Evolutionary conservation across 2,888 invertebrate species (phyloP).

Genomic region (Capitulum mitella): DNA sequence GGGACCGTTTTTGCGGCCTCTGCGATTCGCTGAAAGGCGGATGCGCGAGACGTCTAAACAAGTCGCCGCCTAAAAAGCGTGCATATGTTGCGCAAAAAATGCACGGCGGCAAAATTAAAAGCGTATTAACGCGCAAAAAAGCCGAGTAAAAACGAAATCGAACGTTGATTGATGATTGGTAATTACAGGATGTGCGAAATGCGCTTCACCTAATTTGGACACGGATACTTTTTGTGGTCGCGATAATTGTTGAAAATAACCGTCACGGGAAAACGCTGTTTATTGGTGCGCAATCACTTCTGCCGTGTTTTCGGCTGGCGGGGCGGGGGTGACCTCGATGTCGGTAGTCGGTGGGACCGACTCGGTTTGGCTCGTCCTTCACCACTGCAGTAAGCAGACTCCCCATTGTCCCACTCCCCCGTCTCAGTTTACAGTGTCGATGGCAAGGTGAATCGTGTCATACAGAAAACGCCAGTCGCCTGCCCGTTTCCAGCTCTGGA

Average conservation of each 20-base stretch:
- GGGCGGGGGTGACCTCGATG: no score
- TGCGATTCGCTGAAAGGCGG: neutral
- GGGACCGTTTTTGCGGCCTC: neutral
- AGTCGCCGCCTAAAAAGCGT: neutral
- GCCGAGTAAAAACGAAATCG: neutral
- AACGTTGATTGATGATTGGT: neutral
- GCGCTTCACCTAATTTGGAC: neutral
- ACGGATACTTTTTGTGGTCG: neutral
- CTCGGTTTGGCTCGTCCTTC: no score
- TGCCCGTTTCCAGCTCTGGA: no score
- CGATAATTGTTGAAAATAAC: neutral
- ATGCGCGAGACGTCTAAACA: neutral
- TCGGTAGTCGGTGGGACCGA: no score
- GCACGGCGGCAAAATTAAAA: neutral
- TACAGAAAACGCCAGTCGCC: no score
- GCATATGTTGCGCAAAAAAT: neutral
- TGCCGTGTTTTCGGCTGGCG: no score
- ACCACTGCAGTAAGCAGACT: no score
- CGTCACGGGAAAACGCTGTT: neutral
- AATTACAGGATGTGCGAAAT: slow-evolving; percentile 3
- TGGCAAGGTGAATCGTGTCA: no score
- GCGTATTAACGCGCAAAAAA: neutral
- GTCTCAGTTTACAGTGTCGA: no score
- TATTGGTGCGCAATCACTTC: neutral
- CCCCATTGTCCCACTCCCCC: no score